These are phyloP conservation scores for Melipona bicolor DNA, from an alignment of 2,888 invertebrate species.

Conservation along the genomic window DNA sequence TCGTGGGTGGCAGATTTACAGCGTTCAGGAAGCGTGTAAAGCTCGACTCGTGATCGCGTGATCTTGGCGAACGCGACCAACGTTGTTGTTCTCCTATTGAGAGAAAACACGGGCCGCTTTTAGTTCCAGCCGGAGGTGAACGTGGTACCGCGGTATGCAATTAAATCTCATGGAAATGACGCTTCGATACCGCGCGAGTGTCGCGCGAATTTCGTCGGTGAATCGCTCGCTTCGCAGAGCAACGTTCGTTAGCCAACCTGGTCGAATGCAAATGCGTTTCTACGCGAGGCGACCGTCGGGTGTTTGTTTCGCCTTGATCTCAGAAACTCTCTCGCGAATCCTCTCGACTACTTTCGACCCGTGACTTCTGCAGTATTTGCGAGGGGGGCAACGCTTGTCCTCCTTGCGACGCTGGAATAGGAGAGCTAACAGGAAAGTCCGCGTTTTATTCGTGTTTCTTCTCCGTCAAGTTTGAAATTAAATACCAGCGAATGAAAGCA, in stretches of 20 bases:
- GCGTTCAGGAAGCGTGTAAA: constrained; percentile 22
- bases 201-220: background rate
- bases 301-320: background rate
- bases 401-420: background rate
- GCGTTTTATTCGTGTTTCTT: background rate
- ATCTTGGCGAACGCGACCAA: constrained; percentile 26
- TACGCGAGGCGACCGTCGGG: no score
- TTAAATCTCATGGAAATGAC: constrained; percentile 32
- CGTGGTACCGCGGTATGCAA: constrained; percentile 8
- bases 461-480: background rate
- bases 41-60: constrained; percentile 23
- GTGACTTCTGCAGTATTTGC: background rate
- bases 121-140: background rate
- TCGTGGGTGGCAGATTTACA: constrained; percentile 40
- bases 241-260: background rate
- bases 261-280: background rate
- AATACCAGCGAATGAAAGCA: background rate
- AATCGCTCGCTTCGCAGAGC: constrained; percentile 23
- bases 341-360: background rate
- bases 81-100: constrained; percentile 29
- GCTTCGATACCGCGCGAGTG: constrained; percentile 15
- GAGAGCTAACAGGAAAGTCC: background rate
- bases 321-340: background rate
- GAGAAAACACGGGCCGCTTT: constrained; percentile 1
- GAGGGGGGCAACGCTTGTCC: background rate